Evolutionary conservation across 2,888 invertebrate species (phyloP), one percentile per base, ranked within the genome.

Genomic region (Ormyrus thymus): DNA sequence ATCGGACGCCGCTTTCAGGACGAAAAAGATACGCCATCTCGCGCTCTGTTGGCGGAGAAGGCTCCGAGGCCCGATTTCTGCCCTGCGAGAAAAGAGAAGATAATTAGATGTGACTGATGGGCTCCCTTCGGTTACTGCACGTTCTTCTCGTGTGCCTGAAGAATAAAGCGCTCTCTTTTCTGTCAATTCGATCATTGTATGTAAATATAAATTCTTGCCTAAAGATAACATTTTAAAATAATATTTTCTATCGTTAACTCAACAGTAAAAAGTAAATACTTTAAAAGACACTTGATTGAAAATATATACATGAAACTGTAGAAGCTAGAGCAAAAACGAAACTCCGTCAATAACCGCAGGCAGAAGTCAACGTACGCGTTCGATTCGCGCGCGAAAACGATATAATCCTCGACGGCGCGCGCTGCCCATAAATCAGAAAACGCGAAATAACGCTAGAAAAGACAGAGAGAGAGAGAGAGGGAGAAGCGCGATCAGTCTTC

Each of bases 371-470:
- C 55, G n/a, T 51, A 51, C 55, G n/a, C 29, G 13, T 15, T 59
- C 58, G 13, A 64, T 43, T 46, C 43, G 61, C 53, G 15, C 66
- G 29, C 66, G 29, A 53, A 53, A 66, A 66, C 66, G 66, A 66
- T 53, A 53, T 66, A 15, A 53, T 66, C 53, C 45, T 7, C 46
- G 6, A 45, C 29, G 29, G 10, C 11, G 15, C 11, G 29, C 29
- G 64, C 64, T n/a, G 66, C 15, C 51, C 66, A 66, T 66, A 53
- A 66, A 66, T 66, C 66, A 66, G 15, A 53, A 2, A 53, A 51
- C 10, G 66, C 53, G 66, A 66, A 66, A 66, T 66, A 53, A 66
- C 53, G 53, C 51, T 66, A 53, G 66, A 13, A 69, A 48, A 58
- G 8, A 46, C 46, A 10, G 6, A 69, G 50, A 59, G 59, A 59